Conservation (phyloP, 2,113 vertebrate species). For the Emydocephalus ijimae region DNA sequence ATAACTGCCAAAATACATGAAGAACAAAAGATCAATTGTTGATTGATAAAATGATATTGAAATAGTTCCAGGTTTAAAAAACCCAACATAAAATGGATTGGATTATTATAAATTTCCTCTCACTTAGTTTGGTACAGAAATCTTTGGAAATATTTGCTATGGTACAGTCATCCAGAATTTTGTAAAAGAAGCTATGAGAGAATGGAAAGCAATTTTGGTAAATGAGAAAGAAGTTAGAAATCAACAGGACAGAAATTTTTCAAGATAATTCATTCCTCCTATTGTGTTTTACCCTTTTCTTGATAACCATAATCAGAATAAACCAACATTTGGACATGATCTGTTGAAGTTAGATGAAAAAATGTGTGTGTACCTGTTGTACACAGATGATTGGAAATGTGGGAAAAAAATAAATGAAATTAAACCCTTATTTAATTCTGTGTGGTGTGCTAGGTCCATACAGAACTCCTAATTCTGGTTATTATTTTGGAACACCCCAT, state of each 20-base stretch:
- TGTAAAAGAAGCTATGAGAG: not conserved
- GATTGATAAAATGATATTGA: not conserved
- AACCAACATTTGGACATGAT: not conserved
- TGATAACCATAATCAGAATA: not conserved
- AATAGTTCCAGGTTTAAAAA: not conserved
- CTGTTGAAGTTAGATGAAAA: not conserved
- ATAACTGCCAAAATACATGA: not conserved
- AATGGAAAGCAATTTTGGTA: not conserved
- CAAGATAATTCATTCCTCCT: not conserved
- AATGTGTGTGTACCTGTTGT: not conserved
- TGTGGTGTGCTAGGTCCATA: not conserved
- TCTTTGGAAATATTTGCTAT: not conserved
- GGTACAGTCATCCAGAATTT: not conserved
- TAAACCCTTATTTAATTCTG: not conserved
- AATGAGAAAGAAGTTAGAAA: not conserved
- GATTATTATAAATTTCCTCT: not conserved
- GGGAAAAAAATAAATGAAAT: not conserved
- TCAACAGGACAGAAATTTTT: not conserved
- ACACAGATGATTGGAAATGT: not conserved
- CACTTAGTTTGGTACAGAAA: not conserved
- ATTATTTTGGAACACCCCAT: not conserved
- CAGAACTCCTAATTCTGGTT: not conserved
- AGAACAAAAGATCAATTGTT: not conserved
- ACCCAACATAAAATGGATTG: not conserved
- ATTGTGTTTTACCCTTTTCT: not conserved